Evolutionary conservation across 2,113 vertebrate genomes (phyloP).

Genomic region (Egretta garzetta): DNA sequence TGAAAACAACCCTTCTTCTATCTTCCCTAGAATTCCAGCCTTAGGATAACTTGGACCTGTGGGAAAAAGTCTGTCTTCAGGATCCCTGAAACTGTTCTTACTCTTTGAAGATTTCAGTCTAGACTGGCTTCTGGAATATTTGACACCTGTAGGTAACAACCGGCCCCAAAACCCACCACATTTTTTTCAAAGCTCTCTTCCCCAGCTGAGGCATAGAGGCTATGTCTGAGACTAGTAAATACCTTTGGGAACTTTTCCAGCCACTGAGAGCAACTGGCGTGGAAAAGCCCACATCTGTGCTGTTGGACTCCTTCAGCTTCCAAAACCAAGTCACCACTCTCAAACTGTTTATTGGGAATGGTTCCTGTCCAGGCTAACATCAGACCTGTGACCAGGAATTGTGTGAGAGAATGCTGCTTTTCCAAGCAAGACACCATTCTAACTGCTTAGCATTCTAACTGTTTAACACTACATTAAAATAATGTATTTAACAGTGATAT

Average conservation of each 20-base stretch:
- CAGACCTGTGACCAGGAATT: not conserved
- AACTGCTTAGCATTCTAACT: not conserved
- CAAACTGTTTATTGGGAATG: not conserved
- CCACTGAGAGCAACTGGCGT: not conserved
- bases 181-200: not conserved
- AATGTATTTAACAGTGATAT: rapidly evolving
- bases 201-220: not conserved
- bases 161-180: not conserved
- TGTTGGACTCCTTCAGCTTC: not conserved
- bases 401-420: not conserved
- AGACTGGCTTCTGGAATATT: not conserved
- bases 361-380: not conserved
- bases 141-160: not conserved
- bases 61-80: not conserved
- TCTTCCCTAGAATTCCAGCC: not conserved
- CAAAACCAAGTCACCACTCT: not conserved
- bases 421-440: not conserved
- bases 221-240: not conserved
- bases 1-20: rapidly evolving
- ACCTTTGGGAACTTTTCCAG: not conserved
- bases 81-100: not conserved
- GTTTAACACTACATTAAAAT: not conserved
- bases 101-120: not conserved
- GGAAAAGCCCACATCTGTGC: not conserved
- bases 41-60: not conserved